These are phyloP conservation scores for Parnassius smintheus DNA, from an alignment of 2,888 invertebrate genomes.

Conservation along the genomic window DNA sequence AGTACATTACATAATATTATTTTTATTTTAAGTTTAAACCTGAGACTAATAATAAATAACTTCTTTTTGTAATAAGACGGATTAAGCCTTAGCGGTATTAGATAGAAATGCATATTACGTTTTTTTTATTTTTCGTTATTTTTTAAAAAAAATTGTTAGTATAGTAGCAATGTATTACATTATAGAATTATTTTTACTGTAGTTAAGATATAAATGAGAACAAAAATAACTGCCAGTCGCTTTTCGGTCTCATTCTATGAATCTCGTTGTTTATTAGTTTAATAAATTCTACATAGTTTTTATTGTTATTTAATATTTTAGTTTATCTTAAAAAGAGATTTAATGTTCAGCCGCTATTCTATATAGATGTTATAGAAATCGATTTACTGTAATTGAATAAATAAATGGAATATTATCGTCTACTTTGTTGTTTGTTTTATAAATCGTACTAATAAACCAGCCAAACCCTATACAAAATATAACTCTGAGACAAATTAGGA, in stretches of 20 bases:
- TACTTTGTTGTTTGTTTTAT: conserved; percentile 38
- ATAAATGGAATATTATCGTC: conserved; percentile 30
- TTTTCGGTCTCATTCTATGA: background rate
- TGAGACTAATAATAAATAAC: too few species aligned
- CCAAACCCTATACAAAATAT: too few species aligned
- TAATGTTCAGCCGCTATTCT: conserved; percentile 53
- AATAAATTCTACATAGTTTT: background rate
- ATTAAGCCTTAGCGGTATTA: too few species aligned
- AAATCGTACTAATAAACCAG: too few species aligned
- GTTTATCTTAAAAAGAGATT: conserved; percentile 29
- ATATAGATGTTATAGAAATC: conserved; percentile 44
- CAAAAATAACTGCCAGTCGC: conserved; percentile 18
- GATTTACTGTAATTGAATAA: conserved; percentile 70
- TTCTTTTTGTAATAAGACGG: too few species aligned
- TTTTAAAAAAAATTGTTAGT: background rate
- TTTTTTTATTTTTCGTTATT: background rate
- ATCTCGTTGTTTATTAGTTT: background rate
- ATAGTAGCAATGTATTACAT: background rate
- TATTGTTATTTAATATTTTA: conserved; percentile 19
- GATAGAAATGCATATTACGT: background rate
- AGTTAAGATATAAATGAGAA: conserved; percentile 1
- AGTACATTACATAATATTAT: too few species aligned
- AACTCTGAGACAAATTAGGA: too few species aligned
- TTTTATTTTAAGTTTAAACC: too few species aligned
- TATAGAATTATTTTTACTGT: background rate